phyloP scores from a whole-genome alignment of 2,113 vertebrate species.

The Callorhinus ursinus region DNA sequence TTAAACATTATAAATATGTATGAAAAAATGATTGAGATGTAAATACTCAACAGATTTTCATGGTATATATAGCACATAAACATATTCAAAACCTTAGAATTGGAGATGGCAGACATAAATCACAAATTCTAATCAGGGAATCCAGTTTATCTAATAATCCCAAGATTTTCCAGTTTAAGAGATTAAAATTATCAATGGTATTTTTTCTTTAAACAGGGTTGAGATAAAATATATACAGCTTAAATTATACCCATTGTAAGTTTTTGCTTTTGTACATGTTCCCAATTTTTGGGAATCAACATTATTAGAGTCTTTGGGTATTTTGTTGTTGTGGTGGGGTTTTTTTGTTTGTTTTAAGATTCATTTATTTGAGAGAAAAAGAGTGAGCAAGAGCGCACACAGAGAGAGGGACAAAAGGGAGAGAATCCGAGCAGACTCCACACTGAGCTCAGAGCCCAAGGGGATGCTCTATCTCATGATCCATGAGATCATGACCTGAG shows the following conservation, averaged over 20 bases:
- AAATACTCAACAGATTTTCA: not conserved
- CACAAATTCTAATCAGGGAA: not conserved
- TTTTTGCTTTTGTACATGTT: not conserved
- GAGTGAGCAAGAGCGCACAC: not conserved
- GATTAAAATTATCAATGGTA: not conserved
- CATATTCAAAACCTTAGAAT: not conserved
- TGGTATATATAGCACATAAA: not conserved
- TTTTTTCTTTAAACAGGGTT: not conserved
- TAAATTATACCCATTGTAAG: not conserved
- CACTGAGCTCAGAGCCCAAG: not conserved
- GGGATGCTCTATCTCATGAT: not conserved
- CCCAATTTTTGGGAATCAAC: not conserved
- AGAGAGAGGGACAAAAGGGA: not conserved
- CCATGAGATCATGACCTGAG: not conserved
- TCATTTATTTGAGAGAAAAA: not conserved
- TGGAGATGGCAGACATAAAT: not conserved
- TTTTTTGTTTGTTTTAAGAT: not conserved
- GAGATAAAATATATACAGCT: not conserved
- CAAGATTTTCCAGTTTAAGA: not conserved
- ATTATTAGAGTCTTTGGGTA: not conserved
- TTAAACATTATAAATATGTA: not conserved
- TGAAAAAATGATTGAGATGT: not conserved
- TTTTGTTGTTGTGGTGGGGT: too few species aligned
- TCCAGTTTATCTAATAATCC: not conserved
- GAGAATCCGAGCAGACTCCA: not conserved